A percentile compares a stretch with the other conserved stretches of the same genome.
Evolutionary conservation across 2,797 vertebrate genomes (phyloP).

Genomic region (Sardinella longiceps): DNA sequence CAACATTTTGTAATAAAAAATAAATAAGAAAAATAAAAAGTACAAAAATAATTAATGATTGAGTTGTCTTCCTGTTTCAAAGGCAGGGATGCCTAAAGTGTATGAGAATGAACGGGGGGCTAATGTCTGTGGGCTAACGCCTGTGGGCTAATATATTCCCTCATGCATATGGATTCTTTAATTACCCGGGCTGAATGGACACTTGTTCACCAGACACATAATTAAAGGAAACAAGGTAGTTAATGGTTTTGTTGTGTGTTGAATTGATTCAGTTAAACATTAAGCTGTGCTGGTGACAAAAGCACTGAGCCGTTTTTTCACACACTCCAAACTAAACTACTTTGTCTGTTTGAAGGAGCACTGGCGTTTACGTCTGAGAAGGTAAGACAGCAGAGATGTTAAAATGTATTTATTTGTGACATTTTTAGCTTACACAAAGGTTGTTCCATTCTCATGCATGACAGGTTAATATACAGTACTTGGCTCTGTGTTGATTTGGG

Average conservation of each 20-base stretch:
- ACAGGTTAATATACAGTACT: not conserved
- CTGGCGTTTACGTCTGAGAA: conserved; percentile 44
- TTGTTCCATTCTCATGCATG: not conserved
- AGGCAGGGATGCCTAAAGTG: not conserved
- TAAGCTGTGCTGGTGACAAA: conserved; percentile 67
- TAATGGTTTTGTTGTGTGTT: conserved; percentile 59
- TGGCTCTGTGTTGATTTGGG: not conserved
- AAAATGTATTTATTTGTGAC: too few species aligned
- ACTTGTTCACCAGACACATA: conserved; percentile 58
- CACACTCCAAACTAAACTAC: conserved; percentile 54
- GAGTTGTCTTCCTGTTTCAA: not conserved
- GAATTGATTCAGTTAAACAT: conserved; percentile 73
- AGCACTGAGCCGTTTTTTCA: conserved; percentile 61
- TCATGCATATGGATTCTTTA: conserved; percentile 70
- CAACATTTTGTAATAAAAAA: conserved; percentile 86
- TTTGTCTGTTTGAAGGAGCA: conserved; percentile 58
- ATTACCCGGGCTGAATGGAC: conserved; percentile 54
- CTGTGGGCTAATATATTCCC: conserved; percentile 48
- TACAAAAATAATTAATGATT: conserved; percentile 29
- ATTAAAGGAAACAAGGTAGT: conserved; percentile 72
- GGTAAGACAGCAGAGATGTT: conserved; percentile 56
- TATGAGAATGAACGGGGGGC: not conserved
- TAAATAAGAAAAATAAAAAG: conserved; percentile 40
- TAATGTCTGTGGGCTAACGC: too few species aligned
- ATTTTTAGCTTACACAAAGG: too few species aligned